These are phyloP conservation scores for Adrianichthys oophorus DNA, from an alignment of 2,797 vertebrate species.

Conservation along the genomic window DNA sequence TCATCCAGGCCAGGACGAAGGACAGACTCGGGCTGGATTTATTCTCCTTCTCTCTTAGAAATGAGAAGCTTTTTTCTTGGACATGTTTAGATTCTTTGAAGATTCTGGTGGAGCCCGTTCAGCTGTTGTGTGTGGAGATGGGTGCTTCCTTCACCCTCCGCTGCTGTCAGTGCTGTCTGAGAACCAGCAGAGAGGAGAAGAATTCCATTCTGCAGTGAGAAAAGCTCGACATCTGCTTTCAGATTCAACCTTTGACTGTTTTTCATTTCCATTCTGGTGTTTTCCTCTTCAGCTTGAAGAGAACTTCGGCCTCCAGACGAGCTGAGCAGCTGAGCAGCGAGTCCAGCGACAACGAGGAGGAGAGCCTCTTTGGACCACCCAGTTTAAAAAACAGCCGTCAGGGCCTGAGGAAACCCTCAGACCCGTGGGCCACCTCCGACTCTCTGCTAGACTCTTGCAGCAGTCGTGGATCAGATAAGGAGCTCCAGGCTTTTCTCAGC, in stretches of 20 bases:
- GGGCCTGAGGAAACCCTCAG: not conserved
- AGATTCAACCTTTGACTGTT: not conserved
- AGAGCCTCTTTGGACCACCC: constrained; percentile 64
- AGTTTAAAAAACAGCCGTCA: constrained; percentile 53
- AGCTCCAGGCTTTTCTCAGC: constrained; percentile 86
- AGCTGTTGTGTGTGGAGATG: constrained; percentile 61
- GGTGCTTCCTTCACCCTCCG: constrained; percentile 73
- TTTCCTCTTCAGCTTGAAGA: constrained; percentile 18
- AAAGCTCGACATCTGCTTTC: not conserved
- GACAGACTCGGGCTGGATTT: constrained; percentile 16
- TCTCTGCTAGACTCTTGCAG: constrained; percentile 47
- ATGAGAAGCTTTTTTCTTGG: constrained; percentile 6
- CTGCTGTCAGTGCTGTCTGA: constrained; percentile 71
- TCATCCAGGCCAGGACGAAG: constrained; percentile 16
- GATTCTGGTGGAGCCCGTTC: constrained; percentile 5
- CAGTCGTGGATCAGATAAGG: constrained; percentile 80
- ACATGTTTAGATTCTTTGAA: constrained; percentile 1
- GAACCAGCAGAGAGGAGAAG: constrained; percentile 70
- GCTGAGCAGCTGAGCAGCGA: constrained; percentile 30
- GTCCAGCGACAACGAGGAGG: constrained; percentile 61
- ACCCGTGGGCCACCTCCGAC: not conserved
- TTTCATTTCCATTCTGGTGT: not conserved
- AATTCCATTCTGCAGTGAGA: constrained; percentile 75
- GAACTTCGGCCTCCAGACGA: constrained; percentile 10
- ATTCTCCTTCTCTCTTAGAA: constrained; percentile 8